Conservation (phyloP, 92 coral and sea anemone species). For the Scolanthus callimorphus region DNA sequence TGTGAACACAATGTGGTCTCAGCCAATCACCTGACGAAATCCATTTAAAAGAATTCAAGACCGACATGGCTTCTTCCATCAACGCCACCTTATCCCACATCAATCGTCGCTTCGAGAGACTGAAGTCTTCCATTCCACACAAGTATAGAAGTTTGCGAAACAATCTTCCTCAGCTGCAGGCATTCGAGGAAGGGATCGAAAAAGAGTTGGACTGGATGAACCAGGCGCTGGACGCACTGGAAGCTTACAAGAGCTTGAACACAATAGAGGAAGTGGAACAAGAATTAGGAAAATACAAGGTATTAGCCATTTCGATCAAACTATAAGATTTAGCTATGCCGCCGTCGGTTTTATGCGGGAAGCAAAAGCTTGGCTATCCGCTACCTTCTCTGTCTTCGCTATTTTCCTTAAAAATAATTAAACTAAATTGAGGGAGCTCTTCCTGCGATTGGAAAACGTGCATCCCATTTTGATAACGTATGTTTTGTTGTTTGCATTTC, state of each 20-base stretch:
- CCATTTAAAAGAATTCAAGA: constrained; percentile 89
- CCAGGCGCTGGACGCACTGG: constrained; percentile 63
- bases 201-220: constrained; percentile 68
- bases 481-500: too few species aligned
- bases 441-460: too few species aligned
- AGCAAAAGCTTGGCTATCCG: too few species aligned
- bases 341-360: too few species aligned
- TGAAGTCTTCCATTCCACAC: constrained; percentile 84
- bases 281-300: constrained; percentile 66
- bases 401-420: too few species aligned
- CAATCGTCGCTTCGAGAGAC: constrained; percentile 92
- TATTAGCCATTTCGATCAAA: constrained; percentile 8
- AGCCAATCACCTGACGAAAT: constrained; percentile 76
- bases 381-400: too few species aligned
- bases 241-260: constrained; percentile 49
- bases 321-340: too few species aligned
- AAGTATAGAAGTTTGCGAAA: constrained; percentile 66
- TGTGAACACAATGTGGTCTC: constrained; percentile 70
- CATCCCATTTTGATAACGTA: too few species aligned
- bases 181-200: constrained; percentile 67
- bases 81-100: constrained; percentile 92
- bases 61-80: constrained; percentile 97
- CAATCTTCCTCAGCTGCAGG: constrained; percentile 72
- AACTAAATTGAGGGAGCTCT: too few species aligned
- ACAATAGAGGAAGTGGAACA: constrained; percentile 57